Percentiles rank a stretch among this genome's conserved stretches.
Conservation (phyloP, 2,888 invertebrate species). For the Platerodrilus igneus region DNA sequence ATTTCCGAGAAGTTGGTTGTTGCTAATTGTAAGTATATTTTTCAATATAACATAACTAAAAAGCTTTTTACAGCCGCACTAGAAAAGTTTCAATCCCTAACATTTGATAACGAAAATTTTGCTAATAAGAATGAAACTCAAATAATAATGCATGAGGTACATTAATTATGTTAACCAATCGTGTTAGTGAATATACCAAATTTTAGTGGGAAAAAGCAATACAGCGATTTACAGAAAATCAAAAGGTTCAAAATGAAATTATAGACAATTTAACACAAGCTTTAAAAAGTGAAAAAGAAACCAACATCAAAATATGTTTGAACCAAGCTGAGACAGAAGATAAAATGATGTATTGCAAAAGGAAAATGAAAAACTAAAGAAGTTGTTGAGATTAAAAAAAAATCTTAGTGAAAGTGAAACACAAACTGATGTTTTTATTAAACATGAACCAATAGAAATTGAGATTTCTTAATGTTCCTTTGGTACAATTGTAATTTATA, state of each 20-base stretch:
- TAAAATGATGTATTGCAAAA: constrained; percentile 11
- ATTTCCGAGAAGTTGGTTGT: constrained; percentile 30
- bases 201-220: constrained; percentile 10
- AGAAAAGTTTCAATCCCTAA: constrained; percentile 10
- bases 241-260: constrained; percentile 8
- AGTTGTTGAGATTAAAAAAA: background rate
- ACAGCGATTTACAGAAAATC: constrained; percentile 20
- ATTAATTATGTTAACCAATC: background rate
- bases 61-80: constrained; percentile 10
- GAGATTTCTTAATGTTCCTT: no score
- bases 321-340: constrained; percentile 10
- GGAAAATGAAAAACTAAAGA: constrained; percentile 7
- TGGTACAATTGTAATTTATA: no score
- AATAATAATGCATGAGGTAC: constrained; percentile 12
- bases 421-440: constrained; percentile 7
- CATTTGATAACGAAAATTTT: constrained; percentile 2
- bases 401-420: background rate
- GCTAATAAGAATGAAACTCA: constrained; percentile 3
- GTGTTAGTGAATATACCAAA: background rate
- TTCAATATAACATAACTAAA: constrained; percentile 1
- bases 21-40: no score
- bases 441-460: no score
- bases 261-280: constrained; percentile 19
- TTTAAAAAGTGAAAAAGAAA: constrained; percentile 16
- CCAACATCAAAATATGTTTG: constrained; percentile 12